Evolutionary conservation across 2,797 vertebrate genomes (phyloP).

Genomic region (Leuciscus waleckii): DNA sequence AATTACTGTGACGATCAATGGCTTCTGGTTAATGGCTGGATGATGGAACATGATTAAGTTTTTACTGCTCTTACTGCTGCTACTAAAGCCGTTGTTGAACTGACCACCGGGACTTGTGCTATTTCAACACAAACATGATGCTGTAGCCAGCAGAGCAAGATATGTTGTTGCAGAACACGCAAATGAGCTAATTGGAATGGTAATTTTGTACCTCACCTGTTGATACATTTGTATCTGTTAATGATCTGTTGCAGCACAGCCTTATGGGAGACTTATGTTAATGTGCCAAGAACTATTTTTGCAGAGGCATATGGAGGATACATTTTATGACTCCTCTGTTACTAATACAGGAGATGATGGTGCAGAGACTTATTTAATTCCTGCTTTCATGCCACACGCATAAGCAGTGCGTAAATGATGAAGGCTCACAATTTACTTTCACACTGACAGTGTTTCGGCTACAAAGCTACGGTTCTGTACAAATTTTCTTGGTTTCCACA

Average conservation of each 20-base stretch:
- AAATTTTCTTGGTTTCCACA: not conserved
- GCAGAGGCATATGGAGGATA: not conserved
- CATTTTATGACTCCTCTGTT: not conserved
- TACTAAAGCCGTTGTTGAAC: not conserved
- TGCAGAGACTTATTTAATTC: not conserved
- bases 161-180: constrained; percentile 75
- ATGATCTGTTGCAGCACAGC: constrained; percentile 1
- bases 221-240: not conserved
- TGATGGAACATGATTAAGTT: constrained; percentile 27
- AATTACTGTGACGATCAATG: constrained; percentile 15
- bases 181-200: not conserved
- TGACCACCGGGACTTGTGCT: constrained; percentile 13
- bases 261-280: constrained; percentile 5
- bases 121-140: constrained; percentile 68
- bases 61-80: constrained; percentile 10
- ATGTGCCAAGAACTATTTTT: not conserved
- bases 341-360: constrained; percentile 8
- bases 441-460: not conserved
- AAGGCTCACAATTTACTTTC: not conserved
- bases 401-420: not conserved
- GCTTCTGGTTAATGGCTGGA: constrained; percentile 14
- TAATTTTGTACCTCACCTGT: constrained; percentile 21
- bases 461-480: not conserved
- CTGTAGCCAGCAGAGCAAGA: constrained; percentile 81
- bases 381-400: not conserved